Evolutionary conservation across 2,797 vertebrate genomes (phyloP), one percentile per base, ranked within the genome.

Genomic region (Dallia pectoralis): DNA sequence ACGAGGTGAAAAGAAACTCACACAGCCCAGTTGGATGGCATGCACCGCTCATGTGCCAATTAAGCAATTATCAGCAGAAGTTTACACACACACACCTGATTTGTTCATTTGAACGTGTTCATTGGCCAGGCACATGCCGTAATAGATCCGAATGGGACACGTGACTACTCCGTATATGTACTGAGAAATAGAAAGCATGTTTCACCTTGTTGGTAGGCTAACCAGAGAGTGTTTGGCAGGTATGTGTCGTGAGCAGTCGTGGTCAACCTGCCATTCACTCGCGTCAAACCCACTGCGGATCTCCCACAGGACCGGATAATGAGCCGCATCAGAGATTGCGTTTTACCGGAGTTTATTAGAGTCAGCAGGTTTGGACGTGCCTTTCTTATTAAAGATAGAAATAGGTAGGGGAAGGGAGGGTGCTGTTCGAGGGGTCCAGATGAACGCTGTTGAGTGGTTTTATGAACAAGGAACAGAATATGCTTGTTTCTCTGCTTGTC

Each of bases 221-320:
- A 36, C 65, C 53, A 25, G 40, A 67, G n/a, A 1, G 4, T 22
- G 40, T 15, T n/a, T 36, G 40, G 65, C 1, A 22, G 3, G 22
- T 56, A 56, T 56, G 18, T 9, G 53, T 56, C 25, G 19, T 56
- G 53, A 56, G 53, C 68, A 64, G 79, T 79, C n/a, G 72, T 73
- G 72, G 83, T 72, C 78, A 75, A 82, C 85, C 77, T 27, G 73
- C 76, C 86, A 82, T 87, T 82, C 85, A 84, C 78, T 79, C 74
- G 70, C 80, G 72, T 82, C 36, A 76, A 78, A 81, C 51, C 76
- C 79, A 74, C 40, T 44, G 66, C 75, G 74, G 83, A 79, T 80
- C 78, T 70, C 85, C 89, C 74, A 77, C 83, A 5, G 83, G 6
- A 89, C 36, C 14, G 73, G 64, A 77, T 90, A 91, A 92, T 89